Conservation (phyloP, 2,797 vertebrate genomes). For the Urocyon cinereoargenteus region DNA sequence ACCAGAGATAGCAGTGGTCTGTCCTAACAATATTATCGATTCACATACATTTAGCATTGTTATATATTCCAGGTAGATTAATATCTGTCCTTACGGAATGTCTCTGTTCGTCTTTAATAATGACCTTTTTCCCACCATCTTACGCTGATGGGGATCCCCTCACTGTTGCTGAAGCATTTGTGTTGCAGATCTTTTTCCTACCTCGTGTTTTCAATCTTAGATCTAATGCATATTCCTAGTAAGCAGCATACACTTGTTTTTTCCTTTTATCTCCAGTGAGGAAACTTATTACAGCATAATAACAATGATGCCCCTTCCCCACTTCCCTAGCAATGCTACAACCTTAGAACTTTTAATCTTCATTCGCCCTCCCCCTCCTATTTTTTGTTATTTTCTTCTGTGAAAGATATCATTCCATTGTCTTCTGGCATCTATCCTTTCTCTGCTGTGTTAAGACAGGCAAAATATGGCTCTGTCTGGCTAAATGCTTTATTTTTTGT, state of each 20-base stretch:
- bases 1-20: background rate
- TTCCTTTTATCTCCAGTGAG: background rate
- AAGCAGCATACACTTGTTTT: background rate
- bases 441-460: background rate
- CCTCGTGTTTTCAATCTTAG: background rate
- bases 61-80: background rate
- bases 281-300: background rate
- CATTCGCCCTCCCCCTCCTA: background rate
- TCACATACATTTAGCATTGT: background rate
- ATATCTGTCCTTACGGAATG: background rate
- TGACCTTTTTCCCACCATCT: background rate
- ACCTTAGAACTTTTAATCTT: background rate
- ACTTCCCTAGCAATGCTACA: background rate
- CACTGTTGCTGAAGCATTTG: background rate
- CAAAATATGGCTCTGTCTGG: background rate
- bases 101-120: background rate
- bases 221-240: background rate
- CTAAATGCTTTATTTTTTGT: background rate
- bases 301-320: background rate
- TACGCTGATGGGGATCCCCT: background rate
- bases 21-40: background rate
- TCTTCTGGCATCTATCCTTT: background rate
- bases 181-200: background rate
- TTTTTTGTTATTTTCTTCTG: background rate
- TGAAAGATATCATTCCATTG: background rate